Percentiles rank a stretch among this genome's conserved stretches.
Evolutionary conservation across 2,113 vertebrate species (phyloP).

Genomic region (Elgaria multicarinata): DNA sequence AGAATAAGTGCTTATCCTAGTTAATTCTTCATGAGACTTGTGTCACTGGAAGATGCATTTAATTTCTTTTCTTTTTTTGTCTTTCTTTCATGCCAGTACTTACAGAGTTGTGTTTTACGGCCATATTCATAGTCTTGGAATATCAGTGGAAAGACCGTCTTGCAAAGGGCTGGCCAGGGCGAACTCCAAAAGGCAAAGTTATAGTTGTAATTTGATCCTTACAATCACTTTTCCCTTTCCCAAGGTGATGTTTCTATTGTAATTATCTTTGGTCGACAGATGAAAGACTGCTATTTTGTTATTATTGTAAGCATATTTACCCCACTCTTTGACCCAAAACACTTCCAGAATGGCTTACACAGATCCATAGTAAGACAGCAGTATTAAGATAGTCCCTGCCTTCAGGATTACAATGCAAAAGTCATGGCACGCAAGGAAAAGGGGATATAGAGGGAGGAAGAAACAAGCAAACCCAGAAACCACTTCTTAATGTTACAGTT

Average conservation of each 20-base stretch:
- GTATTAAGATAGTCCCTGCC: background rate
- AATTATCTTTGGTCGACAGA: background rate
- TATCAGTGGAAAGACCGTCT: slow-evolving; percentile 15
- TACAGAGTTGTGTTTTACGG: slow-evolving; percentile 46
- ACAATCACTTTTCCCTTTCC: background rate
- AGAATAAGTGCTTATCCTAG: slow-evolving; percentile 71
- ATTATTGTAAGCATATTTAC: background rate
- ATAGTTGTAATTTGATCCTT: background rate
- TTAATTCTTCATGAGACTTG: slow-evolving; percentile 75
- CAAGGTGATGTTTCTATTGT: background rate
- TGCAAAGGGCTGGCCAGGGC: background rate
- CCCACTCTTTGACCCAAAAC: background rate
- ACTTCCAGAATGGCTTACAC: background rate
- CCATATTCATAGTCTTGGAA: slow-evolving; percentile 41
- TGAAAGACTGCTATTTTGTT: background rate
- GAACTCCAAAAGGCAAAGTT: background rate
- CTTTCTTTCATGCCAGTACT: slow-evolving; percentile 34
- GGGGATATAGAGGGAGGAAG: background rate
- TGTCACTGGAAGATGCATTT: slow-evolving; percentile 66
- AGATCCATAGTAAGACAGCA: background rate
- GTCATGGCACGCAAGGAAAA: background rate
- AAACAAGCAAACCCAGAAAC: background rate
- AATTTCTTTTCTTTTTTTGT: slow-evolving; percentile 67
- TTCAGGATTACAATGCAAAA: background rate
- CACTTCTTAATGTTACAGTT: background rate